A percentile compares a stretch with the other conserved stretches of the same genome.
These are phyloP conservation scores for Drosophila athabasca DNA, from an alignment of 1,140 invertebrate species.

Conservation along the genomic window DNA sequence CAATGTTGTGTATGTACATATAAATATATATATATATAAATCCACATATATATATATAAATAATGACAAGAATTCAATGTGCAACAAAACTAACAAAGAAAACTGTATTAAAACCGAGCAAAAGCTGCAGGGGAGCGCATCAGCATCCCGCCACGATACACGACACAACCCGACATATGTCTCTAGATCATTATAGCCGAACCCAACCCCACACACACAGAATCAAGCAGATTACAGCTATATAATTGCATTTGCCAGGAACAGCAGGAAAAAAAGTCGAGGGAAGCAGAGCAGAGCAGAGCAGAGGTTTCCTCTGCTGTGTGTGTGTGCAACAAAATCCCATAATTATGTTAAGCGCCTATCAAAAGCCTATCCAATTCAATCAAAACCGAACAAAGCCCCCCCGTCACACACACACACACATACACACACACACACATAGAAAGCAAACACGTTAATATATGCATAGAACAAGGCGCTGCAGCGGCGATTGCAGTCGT, in stretches of 20 bases:
- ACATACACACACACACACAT: slow-evolving; percentile 10
- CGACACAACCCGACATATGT: slow-evolving; percentile 41
- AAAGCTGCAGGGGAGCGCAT: slow-evolving; percentile 30
- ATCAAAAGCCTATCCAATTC: slow-evolving; percentile 75
- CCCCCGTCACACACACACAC: slow-evolving; percentile 17
- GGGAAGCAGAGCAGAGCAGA: too few species aligned
- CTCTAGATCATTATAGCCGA: slow-evolving; percentile 45
- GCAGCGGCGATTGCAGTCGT: slow-evolving; percentile 45
- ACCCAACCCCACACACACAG: slow-evolving; percentile 27
- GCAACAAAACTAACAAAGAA: slow-evolving; percentile 49
- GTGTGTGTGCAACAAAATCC: slow-evolving; percentile 47
- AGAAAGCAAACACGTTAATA: slow-evolving; percentile 68
- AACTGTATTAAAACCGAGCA: slow-evolving; percentile 31
- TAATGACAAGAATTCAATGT: slow-evolving; percentile 62
- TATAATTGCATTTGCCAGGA: slow-evolving; percentile 65
- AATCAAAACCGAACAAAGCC: slow-evolving; percentile 64
- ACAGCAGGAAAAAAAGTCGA: slow-evolving; percentile 43
- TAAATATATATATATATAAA: slow-evolving; percentile 61
- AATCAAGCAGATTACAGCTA: slow-evolving; percentile 29
- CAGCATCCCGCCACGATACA: too few species aligned
- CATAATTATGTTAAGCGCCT: slow-evolving; percentile 79
- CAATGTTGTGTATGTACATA: slow-evolving; percentile 82
- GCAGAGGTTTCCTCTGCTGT: too few species aligned
- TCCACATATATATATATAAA: slow-evolving; percentile 57
- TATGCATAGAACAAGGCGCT: slow-evolving; percentile 70